Base-by-base conservation (phyloP, 2,888 invertebrate species). In the Rhimphoctona megacephalus region DNA sequence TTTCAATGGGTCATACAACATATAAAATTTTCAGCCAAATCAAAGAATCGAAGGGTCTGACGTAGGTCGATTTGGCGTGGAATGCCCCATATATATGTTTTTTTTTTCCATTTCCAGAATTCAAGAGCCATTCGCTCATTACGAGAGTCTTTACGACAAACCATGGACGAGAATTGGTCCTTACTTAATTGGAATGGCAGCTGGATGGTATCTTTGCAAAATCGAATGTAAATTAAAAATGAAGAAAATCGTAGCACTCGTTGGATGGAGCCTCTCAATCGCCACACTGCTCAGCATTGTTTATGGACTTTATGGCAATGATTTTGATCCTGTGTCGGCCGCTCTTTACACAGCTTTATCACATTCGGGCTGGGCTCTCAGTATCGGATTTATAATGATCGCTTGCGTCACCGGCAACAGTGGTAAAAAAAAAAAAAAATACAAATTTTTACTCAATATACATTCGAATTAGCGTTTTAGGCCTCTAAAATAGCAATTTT, bases 351-450 rank as follows among this genome's bases (percentile, higher is more conserved):
- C 94, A 2, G 93, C 95, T 1, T 89, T 95, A 6, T 94, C 94
- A 0, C 95, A 95, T 89, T 94, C 94, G 0, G 94, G 94, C 78
- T 95, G 95, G 95, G 94, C 94, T 4, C 87, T 95, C 80, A 93
- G 94, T 5, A 88, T 95, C 22, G 93, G 94, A 39, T 95, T 95
- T 95, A 92, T 95, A 57, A 91, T 95, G 70, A 90, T 95, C 7
- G 94, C 94, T 17, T 94, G 95, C 83, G 93, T 94, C 57, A 94
- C 95, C 5, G 94, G 94, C 69, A 92, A 95, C 89, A 94, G 95
- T 86, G 95, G 95, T 95, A 90, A 89, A 91, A 57, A 57, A 14
- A 25, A 25, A 30, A 25, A 25, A 49, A 19, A 49, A 5, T 2
- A 3, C 19, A 19, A 19, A 19, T 49, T 49, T 19, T 49, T 6